Evolutionary conservation across 64 coral and sea anemone species (phyloP).

Genomic region (Astreopora myriophthalma): DNA sequence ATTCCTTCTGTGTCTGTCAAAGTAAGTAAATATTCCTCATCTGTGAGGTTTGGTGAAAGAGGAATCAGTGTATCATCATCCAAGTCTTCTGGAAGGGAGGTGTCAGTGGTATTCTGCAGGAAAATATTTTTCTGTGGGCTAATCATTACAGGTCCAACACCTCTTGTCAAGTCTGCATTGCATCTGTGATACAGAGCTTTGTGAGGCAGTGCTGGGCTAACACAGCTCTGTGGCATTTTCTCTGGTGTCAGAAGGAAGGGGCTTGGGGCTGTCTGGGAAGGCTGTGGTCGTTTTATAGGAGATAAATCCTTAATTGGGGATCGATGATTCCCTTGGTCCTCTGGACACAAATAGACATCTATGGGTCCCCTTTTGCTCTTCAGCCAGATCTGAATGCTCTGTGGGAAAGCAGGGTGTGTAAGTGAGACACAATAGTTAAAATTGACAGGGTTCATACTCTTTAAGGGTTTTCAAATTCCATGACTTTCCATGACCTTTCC

Average conservation of each 20-base stretch:
- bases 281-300: conserved; percentile 55
- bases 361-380: conserved; percentile 93
- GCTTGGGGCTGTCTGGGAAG: not conserved
- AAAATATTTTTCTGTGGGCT: conserved; percentile 52
- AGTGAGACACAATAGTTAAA: not conserved
- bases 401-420: not conserved
- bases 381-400: conserved; percentile 97
- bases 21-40: conserved; percentile 87
- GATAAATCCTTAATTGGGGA: conserved; percentile 96
- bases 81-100: conserved; percentile 61
- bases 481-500: no score
- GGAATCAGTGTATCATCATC: conserved; percentile 75
- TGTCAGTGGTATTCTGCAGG: conserved; percentile 46
- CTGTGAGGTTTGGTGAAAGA: conserved; percentile 74
- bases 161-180: not conserved
- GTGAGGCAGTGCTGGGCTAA: not conserved
- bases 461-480: no score
- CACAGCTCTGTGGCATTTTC: not conserved
- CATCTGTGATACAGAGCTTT: not conserved
- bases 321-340: conserved; percentile 68
- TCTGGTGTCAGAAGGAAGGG: not conserved
- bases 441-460: not conserved
- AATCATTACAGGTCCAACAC: not conserved
- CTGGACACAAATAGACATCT: conserved; percentile 93
- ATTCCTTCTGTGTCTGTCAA: conserved; percentile 91